Conservation (phyloP, 2,888 invertebrate species). For the Spicauda simplicius region DNA sequence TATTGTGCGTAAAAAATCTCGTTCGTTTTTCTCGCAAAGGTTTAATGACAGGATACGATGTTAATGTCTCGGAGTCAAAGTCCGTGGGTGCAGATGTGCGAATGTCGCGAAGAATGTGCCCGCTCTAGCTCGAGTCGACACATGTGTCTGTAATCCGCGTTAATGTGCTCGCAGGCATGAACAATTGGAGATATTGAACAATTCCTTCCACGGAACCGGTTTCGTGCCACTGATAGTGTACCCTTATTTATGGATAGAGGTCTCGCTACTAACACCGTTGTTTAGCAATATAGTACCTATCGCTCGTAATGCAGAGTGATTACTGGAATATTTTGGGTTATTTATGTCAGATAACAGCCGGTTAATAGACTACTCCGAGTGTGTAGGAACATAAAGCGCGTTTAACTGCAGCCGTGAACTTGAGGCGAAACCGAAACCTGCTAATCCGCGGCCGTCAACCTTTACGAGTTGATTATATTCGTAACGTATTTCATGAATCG, state of each 20-base stretch:
- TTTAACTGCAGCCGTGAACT: conserved; percentile 30
- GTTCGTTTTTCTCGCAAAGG: conserved; percentile 64
- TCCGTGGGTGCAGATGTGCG: conserved; percentile 73
- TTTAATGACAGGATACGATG: conserved; percentile 80
- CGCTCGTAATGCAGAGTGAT: background rate
- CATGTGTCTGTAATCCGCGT: conserved; percentile 37
- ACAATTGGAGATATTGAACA: conserved; percentile 38
- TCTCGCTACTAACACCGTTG: conserved; percentile 5
- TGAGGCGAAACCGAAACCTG: conserved; percentile 24
- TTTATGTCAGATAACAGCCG: no score
- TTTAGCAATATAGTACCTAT: conserved; percentile 4
- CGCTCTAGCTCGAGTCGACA: conserved; percentile 53
- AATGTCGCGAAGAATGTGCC: conserved; percentile 66
- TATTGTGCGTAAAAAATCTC: conserved; percentile 63
- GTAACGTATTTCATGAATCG: conserved; percentile 36
- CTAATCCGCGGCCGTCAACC: conserved; percentile 34
- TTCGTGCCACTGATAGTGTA: conserved; percentile 31
- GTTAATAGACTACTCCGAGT: no score
- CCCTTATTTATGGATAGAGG: conserved; percentile 27
- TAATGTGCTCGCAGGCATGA: conserved; percentile 33
- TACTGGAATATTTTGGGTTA: background rate
- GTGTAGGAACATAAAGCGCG: background rate
- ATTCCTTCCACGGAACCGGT: conserved; percentile 32
- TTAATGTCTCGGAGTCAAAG: conserved; percentile 64
- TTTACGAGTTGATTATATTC: conserved; percentile 26